These are phyloP conservation scores for Aphelenchoides avenae DNA, from an alignment of 1,140 invertebrate genomes.

Conservation along the genomic window DNA sequence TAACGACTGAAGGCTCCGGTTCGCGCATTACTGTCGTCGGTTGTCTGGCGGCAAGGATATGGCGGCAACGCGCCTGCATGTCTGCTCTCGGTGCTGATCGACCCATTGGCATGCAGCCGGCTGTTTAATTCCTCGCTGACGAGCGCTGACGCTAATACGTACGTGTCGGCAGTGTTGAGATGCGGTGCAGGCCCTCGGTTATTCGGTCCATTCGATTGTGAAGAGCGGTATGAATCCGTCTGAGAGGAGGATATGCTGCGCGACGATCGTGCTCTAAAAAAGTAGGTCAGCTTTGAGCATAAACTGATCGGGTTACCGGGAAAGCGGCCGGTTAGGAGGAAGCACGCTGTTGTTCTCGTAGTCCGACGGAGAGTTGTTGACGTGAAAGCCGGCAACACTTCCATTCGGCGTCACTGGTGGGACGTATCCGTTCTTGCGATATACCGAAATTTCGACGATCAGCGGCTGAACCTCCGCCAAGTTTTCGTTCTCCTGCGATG, in stretches of 20 bases:
- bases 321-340: not conserved
- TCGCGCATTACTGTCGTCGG: not conserved
- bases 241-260: too few species aligned
- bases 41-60: constrained; percentile 5
- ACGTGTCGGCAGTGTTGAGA: too few species aligned
- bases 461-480: constrained; percentile 19
- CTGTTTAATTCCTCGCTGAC: constrained; percentile 9
- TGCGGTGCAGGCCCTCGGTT: too few species aligned
- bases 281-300: not conserved
- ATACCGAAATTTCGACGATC: not conserved
- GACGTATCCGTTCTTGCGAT: not conserved
- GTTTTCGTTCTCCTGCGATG: constrained; percentile 19
- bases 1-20: constrained; percentile 29
- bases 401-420: not conserved
- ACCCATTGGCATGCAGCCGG: constrained; percentile 6
- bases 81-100: not conserved
- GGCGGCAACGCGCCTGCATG: not conserved
- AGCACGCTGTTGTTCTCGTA: constrained; percentile 52
- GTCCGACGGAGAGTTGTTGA: constrained; percentile 49
- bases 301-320: not conserved
- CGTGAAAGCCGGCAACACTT: constrained; percentile 1
- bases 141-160: constrained; percentile 11
- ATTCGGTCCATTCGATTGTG: too few species aligned
- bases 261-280: not conserved
- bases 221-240: too few species aligned